Evolutionary conservation across 2,888 invertebrate genomes (phyloP).

Genomic region (Apodemia mormo): DNA sequence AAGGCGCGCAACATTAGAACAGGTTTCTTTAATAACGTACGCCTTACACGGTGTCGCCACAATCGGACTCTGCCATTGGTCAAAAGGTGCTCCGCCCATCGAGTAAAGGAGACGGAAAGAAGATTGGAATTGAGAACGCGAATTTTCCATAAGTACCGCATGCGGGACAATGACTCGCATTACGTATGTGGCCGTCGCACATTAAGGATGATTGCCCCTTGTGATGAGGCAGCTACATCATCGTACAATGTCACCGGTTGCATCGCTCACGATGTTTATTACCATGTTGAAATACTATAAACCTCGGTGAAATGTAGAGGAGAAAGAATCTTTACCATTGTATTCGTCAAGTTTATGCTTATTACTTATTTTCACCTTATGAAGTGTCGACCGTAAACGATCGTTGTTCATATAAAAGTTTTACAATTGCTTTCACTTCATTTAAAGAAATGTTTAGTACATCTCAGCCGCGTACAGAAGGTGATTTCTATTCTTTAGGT

Average conservation of each 20-base stretch:
- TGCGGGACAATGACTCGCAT: slow-evolving; percentile 81
- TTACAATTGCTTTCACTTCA: slow-evolving; percentile 46
- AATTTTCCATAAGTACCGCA: slow-evolving; percentile 82
- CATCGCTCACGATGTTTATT: slow-evolving; percentile 70
- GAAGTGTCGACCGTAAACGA: slow-evolving; percentile 54
- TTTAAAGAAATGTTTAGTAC: slow-evolving; percentile 39
- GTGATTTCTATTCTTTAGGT: slow-evolving; percentile 23
- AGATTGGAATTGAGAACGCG: slow-evolving; percentile 82
- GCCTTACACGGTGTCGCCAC: slow-evolving; percentile 80
- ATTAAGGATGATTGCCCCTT: slow-evolving; percentile 81
- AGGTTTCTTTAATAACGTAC: slow-evolving; percentile 82
- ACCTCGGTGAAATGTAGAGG: slow-evolving; percentile 70
- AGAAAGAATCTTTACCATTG: slow-evolving; percentile 74
- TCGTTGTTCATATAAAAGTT: slow-evolving; percentile 44
- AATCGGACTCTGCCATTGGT: slow-evolving; percentile 78
- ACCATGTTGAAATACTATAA: slow-evolving; percentile 75
- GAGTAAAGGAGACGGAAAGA: slow-evolving; percentile 77
- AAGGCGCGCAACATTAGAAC: slow-evolving; percentile 82
- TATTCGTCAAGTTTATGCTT: slow-evolving; percentile 72
- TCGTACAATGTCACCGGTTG: slow-evolving; percentile 76
- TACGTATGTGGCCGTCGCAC: slow-evolving; percentile 80
- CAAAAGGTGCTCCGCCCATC: slow-evolving; percentile 78
- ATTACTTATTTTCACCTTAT: slow-evolving; percentile 77
- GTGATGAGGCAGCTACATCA: slow-evolving; percentile 80
- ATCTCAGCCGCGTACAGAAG: not conserved